Evolutionary conservation across 2,888 invertebrate genomes (phyloP).

Genomic region (Chrysolina americana): DNA sequence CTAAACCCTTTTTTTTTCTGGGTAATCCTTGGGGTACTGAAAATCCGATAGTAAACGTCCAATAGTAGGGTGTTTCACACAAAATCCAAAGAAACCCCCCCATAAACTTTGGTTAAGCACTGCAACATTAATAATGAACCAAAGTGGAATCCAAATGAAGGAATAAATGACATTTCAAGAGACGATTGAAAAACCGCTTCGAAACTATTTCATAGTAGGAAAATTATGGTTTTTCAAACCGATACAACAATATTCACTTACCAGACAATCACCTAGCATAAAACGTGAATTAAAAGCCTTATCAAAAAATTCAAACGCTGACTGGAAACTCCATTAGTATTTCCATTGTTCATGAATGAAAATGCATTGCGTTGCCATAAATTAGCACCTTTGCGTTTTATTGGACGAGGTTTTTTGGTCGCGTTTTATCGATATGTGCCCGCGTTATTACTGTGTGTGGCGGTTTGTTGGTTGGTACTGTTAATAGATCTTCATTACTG

Average conservation of each 20-base stretch:
- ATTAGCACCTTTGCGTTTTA: conserved; percentile 11
- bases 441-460: not conserved
- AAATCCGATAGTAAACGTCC: too few relatives aligned
- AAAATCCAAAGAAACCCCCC: too few relatives aligned
- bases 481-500: conserved; percentile 13
- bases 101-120: too few relatives aligned
- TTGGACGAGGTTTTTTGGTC: conserved; percentile 10
- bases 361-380: conserved; percentile 6
- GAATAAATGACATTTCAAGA: too few relatives aligned
- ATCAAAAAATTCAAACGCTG: not conserved
- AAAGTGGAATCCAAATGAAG: too few relatives aligned
- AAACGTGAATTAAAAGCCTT: not conserved
- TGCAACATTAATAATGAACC: too few relatives aligned
- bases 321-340: conserved; percentile 12
- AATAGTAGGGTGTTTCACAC: too few relatives aligned
- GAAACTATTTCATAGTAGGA: too few relatives aligned
- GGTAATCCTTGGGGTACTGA: too few relatives aligned
- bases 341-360: conserved; percentile 1
- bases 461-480: not conserved
- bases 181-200: too few relatives aligned
- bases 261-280: not conserved
- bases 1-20: too few relatives aligned
- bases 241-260: not conserved
- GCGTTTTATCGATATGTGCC: conserved; percentile 8
- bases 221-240: not conserved